These are phyloP conservation scores for Aphis gossypii DNA, from an alignment of 1,140 invertebrate species.

Conservation along the genomic window DNA sequence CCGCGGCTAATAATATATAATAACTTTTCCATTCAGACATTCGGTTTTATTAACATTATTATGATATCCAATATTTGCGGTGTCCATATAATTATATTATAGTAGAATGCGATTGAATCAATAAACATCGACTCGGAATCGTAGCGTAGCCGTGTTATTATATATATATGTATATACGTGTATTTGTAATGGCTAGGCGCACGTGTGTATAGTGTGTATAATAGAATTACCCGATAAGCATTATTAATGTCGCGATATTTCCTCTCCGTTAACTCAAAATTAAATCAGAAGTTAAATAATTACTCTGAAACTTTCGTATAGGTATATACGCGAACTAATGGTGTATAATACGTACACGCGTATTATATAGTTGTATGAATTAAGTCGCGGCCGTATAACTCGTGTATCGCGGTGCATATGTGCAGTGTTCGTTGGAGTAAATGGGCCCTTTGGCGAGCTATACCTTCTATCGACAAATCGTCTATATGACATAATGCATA, in stretches of 20 bases:
- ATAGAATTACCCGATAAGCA: neutral
- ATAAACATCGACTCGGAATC: neutral
- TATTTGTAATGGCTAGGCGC: too few relatives aligned
- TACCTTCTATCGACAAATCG: neutral
- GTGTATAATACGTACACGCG: neutral
- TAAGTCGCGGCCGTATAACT: neutral
- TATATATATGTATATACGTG: neutral
- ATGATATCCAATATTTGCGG: neutral
- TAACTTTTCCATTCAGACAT: neutral
- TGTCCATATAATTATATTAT: neutral
- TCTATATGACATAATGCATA: neutral
- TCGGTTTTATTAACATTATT: neutral
- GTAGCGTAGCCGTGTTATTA: neutral
- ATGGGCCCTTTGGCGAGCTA: neutral
- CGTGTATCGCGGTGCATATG: neutral
- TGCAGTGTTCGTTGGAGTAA: neutral
- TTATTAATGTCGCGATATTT: slow-evolving; percentile 18
- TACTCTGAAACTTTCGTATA: slow-evolving; percentile 26
- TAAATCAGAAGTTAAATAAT: slow-evolving; percentile 45
- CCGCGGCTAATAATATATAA: neutral
- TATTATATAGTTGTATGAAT: neutral
- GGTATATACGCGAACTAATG: neutral
- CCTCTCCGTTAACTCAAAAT: slow-evolving; percentile 17
- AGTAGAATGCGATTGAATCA: neutral
- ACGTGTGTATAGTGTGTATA: neutral